Percentiles rank a stretch among this genome's conserved stretches.
Conservation (phyloP, 2,113 vertebrate genomes). For the Pholis gunnellus region DNA sequence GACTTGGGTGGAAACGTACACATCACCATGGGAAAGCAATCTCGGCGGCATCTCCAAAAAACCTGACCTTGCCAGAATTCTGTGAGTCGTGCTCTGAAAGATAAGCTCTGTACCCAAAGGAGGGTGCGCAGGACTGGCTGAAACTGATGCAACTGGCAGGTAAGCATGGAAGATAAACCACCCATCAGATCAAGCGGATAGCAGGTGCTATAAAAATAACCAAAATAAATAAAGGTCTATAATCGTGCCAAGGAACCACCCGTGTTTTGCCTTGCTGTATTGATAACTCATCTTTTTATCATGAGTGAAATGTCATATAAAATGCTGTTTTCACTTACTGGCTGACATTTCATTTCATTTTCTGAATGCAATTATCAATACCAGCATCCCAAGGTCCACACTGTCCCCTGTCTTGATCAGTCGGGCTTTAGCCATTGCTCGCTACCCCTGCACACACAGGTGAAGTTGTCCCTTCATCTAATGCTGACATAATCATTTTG, state of each 20-base stretch:
- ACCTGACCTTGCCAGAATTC: slow-evolving; percentile 12
- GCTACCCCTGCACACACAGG: slow-evolving; percentile 9
- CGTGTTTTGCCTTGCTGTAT: neutral
- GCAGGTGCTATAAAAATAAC: neutral
- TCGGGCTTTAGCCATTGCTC: neutral
- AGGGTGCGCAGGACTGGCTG: slow-evolving; percentile 2
- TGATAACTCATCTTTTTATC: neutral
- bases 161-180: slow-evolving; percentile 36
- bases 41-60: slow-evolving; percentile 17
- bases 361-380: neutral
- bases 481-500: slow-evolving; percentile 54
- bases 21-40: slow-evolving; percentile 34
- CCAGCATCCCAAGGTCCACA: neutral
- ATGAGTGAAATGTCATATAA: neutral
- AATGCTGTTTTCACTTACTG: neutral
- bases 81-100: slow-evolving; percentile 40
- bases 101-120: slow-evolving; percentile 22
- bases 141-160: slow-evolving; percentile 48
- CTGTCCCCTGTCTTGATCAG: neutral
- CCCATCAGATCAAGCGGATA: slow-evolving; percentile 1
- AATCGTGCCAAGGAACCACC: neutral
- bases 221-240: neutral
- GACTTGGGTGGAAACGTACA: slow-evolving; percentile 3
- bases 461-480: slow-evolving; percentile 39
- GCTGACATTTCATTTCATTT: neutral